These are phyloP conservation scores for Furcifer pardalis DNA, from an alignment of 2,797 vertebrate species.

Conservation along the genomic window DNA sequence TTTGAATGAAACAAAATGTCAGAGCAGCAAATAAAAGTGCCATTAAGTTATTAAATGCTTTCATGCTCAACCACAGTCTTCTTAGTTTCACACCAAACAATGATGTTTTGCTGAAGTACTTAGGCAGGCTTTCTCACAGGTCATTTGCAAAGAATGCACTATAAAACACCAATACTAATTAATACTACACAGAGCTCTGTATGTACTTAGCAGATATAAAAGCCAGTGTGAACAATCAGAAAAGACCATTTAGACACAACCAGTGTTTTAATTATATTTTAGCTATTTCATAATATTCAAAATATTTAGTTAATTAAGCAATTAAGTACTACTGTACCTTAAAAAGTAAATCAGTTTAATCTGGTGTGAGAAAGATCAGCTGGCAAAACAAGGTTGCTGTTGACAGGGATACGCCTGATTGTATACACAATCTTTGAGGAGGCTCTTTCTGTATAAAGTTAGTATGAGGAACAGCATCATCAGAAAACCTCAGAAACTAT, in stretches of 20 bases:
- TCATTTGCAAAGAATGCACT: conserved; percentile 44
- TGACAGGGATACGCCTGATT: too few relatives aligned
- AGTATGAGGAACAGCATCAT: too few relatives aligned
- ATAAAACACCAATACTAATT: conserved; percentile 40
- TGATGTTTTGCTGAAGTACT: conserved; percentile 45
- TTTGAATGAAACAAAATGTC: conserved; percentile 47
- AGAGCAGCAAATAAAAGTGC: conserved; percentile 16
- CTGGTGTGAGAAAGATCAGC: too few relatives aligned
- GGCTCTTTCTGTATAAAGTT: too few relatives aligned
- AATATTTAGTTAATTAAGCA: too few relatives aligned
- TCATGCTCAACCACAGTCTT: conserved; percentile 44
- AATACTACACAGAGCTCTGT: conserved; percentile 34
- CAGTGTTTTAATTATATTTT: neutral
- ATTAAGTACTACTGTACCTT: too few relatives aligned
- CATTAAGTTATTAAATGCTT: conserved; percentile 42
- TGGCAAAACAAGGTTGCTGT: too few relatives aligned
- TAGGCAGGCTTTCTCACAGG: conserved; percentile 43
- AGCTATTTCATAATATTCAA: too few relatives aligned
- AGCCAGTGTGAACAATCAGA: neutral
- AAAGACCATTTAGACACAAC: neutral
- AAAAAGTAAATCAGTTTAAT: too few relatives aligned
- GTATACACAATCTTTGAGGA: too few relatives aligned
- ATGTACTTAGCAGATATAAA: conserved; percentile 42
- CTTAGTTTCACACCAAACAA: conserved; percentile 32
- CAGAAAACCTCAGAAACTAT: too few relatives aligned